Percentiles rank a stretch among this genome's conserved stretches.
phyloP scores from a whole-genome alignment of 1,140 invertebrate genomes.

The Coelopa frigida region DNA sequence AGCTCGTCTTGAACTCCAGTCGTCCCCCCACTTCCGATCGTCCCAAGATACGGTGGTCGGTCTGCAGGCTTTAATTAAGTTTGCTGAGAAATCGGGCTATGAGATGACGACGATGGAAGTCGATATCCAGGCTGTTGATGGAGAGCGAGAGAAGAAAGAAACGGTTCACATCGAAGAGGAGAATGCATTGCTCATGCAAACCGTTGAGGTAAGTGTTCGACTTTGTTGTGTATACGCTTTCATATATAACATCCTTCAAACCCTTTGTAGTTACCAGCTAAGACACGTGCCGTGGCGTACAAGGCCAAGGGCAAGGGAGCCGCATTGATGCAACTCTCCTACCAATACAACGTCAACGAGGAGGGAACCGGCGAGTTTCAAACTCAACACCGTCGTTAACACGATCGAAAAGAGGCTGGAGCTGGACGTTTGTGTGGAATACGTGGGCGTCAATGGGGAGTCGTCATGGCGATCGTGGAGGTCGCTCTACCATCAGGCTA shows the following conservation, averaged over 20 bases:
- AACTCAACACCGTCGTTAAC: slow-evolving; percentile 65
- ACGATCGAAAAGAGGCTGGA: slow-evolving; percentile 65
- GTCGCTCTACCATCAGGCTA: slow-evolving; percentile 78
- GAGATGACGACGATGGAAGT: background rate
- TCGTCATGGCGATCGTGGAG: slow-evolving; percentile 77
- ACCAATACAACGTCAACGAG: slow-evolving; percentile 68
- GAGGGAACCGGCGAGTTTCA: slow-evolving; percentile 69
- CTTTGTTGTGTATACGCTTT: background rate
- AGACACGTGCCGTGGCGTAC: slow-evolving; percentile 46
- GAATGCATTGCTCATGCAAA: slow-evolving; percentile 41
- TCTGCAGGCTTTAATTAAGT: slow-evolving; percentile 56
- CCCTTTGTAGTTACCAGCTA: slow-evolving; percentile 3
- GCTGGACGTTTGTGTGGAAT: slow-evolving; percentile 58
- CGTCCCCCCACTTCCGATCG: slow-evolving; percentile 67
- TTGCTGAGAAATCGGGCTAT: slow-evolving; percentile 44
- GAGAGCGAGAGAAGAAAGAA: slow-evolving; percentile 12
- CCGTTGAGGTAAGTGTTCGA: slow-evolving; percentile 21
- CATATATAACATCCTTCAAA: background rate
- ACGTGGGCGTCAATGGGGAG: background rate
- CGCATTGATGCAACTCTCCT: slow-evolving; percentile 66
- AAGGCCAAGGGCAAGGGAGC: slow-evolving; percentile 63
- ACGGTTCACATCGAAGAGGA: slow-evolving; percentile 30
- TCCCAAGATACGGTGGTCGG: slow-evolving; percentile 63
- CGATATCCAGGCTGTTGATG: background rate
- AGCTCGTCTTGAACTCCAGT: slow-evolving; percentile 75